Percentiles rank a stretch among this genome's conserved stretches.
phyloP scores from a whole-genome alignment of 2,888 invertebrate species.

The Dryococelus australis region DNA sequence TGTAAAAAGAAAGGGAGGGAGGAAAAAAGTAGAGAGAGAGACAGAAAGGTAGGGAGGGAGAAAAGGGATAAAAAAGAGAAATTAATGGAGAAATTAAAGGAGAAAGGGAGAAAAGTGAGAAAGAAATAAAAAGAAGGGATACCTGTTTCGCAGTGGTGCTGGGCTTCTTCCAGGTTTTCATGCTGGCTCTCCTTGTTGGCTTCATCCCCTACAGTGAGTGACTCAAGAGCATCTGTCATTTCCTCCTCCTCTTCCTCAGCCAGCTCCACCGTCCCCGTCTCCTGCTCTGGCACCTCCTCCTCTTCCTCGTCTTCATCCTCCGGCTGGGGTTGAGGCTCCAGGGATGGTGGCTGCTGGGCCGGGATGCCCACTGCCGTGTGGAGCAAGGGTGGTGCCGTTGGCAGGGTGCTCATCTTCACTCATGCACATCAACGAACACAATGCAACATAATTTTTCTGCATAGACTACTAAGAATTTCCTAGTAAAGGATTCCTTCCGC shows the following conservation, averaged over 20 bases:
- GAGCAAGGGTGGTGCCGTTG: slow-evolving; percentile 7
- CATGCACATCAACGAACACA: background rate
- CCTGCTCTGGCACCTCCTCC: slow-evolving; percentile 53
- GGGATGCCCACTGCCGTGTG: slow-evolving; percentile 28
- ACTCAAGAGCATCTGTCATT: slow-evolving; percentile 22
- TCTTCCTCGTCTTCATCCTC: slow-evolving; percentile 41
- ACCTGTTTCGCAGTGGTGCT: slow-evolving; percentile 40
- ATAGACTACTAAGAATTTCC: no score
- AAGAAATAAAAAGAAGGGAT: no score
- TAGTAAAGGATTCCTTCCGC: no score
- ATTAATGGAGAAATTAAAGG: no score
- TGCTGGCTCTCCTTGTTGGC: slow-evolving; percentile 35
- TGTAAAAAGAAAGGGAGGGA: no score
- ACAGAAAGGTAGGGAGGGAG: no score
- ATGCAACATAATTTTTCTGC: no score
- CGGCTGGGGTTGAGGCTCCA: slow-evolving; percentile 45
- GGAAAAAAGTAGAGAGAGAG: no score
- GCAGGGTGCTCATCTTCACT: slow-evolving; percentile 20
- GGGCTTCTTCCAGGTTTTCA: slow-evolving; percentile 36
- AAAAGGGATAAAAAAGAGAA: no score
- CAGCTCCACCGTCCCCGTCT: slow-evolving; percentile 55
- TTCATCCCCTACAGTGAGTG: slow-evolving; percentile 34
- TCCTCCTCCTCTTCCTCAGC: slow-evolving; percentile 53
- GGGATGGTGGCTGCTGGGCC: slow-evolving; percentile 48
- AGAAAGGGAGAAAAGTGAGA: no score